Evolutionary conservation across 2,797 vertebrate genomes (phyloP).

Genomic region (Sebastes baramenuke): DNA sequence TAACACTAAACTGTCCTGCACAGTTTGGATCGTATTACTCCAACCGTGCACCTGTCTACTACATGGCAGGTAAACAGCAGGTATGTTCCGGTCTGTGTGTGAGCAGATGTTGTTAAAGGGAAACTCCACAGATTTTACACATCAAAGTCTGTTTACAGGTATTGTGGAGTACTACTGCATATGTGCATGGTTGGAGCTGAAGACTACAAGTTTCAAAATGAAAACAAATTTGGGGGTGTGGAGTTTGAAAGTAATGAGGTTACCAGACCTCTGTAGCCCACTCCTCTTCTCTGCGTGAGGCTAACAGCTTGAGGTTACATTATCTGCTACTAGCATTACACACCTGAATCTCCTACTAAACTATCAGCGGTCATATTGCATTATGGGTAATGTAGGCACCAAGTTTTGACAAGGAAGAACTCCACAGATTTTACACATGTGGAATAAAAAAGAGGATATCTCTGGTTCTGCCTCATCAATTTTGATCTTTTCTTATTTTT

Average conservation of each 20-base stretch:
- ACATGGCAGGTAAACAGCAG: slow-evolving; percentile 5
- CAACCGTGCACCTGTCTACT: slow-evolving; percentile 20
- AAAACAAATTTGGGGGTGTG: not conserved
- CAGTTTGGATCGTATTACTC: slow-evolving; percentile 33
- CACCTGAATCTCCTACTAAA: not conserved
- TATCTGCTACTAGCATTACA: not conserved
- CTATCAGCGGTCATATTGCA: not conserved
- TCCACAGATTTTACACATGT: not conserved
- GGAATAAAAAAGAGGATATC: not conserved
- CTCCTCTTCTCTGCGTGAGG: not conserved
- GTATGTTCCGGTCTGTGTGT: not conserved
- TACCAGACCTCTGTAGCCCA: not conserved
- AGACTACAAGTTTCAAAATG: not conserved
- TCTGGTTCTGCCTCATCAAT: not conserved
- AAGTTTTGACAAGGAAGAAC: not conserved
- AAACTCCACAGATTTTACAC: not conserved
- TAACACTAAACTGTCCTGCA: slow-evolving; percentile 68
- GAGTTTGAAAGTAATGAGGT: not conserved
- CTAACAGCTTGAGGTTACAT: not conserved
- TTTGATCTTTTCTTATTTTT: not conserved
- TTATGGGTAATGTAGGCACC: not conserved
- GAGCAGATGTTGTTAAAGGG: not conserved
- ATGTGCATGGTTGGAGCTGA: not conserved
- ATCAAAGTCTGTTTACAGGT: not conserved
- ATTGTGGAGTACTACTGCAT: not conserved